Evolutionary conservation across 1,140 invertebrate species (phyloP), one percentile per base, ranked within the genome.

Genomic region (Heterodera schachtii): DNA sequence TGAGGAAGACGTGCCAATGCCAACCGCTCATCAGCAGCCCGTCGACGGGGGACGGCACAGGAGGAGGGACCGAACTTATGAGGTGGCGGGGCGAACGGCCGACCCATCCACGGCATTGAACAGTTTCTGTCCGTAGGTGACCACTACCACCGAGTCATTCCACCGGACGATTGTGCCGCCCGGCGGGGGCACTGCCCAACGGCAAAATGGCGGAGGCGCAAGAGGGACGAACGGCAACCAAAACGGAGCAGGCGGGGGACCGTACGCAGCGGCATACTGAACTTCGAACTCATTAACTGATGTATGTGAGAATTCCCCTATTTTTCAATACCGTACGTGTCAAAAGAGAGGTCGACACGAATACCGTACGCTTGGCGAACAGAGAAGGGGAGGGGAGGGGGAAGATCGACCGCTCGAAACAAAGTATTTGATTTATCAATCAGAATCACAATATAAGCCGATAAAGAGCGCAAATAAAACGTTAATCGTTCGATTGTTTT

Each of bases 101-200:
- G n/a, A n/a, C n/a, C n/a, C n/a, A n/a, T n/a, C 31, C 31, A 19
- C 5, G 2, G n/a, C 11, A 73, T 67, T 43, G 6, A 41, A 31
- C 31, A 16, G 46, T 67, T 11, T 52, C 11, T 75, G 3, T 3
- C 41, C 4, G 46, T 11, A 75, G 74, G 52, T 66, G 44, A 89
- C 88, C 47, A 89, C 88, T 13, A 89, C 88, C 13, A 89, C 88
- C 11, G 88, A 89, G 82, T 87, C 85, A 11, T 88, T 90, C 80
- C 89, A 90, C 77, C 83, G 88, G 41, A 89, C 88, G 16, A 89
- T 90, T 66, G 31, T 73, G n/a, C 83, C 83, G 21, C 78, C 84
- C 46, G 74, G 69, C 19, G 47, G 31, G 16, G 64, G 75, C 19
- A 66, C 75, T 43, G 31, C 83, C 79, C 84, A 86, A 82, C 77